Conservation (phyloP, 2,888 invertebrate genomes). For the Drosophila buzzatii region DNA sequence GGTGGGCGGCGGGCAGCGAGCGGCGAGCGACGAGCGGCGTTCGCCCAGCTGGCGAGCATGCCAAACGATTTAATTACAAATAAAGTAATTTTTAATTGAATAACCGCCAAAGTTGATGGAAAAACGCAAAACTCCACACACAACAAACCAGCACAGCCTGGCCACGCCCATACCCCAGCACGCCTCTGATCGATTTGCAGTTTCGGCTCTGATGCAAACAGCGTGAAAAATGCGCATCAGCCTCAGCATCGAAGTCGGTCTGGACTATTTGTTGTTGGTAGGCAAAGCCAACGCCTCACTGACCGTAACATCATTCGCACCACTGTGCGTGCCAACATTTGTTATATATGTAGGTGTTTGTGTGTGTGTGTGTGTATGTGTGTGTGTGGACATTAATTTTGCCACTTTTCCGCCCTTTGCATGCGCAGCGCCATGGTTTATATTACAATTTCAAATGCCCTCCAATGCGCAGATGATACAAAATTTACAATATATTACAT, state of each 20-base stretch:
- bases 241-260: constrained; percentile 16
- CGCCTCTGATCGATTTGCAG: constrained; percentile 63
- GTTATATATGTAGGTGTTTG: constrained; percentile 29
- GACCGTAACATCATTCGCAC: constrained; percentile 54
- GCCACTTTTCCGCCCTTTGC: constrained; percentile 57
- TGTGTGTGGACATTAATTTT: constrained; percentile 69
- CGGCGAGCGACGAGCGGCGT: not conserved
- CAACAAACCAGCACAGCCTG: constrained; percentile 18
- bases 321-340: constrained; percentile 62
- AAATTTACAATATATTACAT: too few relatives aligned
- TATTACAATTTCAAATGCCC: constrained; percentile 29
- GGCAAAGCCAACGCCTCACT: constrained; percentile 20
- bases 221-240: constrained; percentile 55
- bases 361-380: constrained; percentile 22
- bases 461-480: constrained; percentile 9
- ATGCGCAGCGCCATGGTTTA: constrained; percentile 36
- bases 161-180: not conserved
- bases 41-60: constrained; percentile 50
- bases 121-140: constrained; percentile 44
- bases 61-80: constrained; percentile 83
- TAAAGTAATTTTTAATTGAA: constrained; percentile 84
- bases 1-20: not conserved
- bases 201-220: constrained; percentile 38
- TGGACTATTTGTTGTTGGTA: constrained; percentile 11
- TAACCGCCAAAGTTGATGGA: constrained; percentile 80